Conservation (phyloP, 2,797 vertebrate genomes). For the Scleropages formosus region DNA sequence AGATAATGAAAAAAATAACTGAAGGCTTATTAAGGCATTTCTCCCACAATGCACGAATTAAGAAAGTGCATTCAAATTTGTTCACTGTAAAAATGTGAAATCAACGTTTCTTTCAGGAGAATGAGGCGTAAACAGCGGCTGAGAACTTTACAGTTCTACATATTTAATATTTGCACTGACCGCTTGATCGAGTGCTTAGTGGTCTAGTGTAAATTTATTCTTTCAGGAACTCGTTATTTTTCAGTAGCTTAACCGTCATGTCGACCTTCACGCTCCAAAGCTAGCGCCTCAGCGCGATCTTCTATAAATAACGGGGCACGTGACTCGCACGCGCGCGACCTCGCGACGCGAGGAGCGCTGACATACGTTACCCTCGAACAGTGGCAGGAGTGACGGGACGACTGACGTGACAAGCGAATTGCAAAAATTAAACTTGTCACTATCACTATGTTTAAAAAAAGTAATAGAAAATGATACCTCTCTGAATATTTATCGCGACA, state of each 20-base stretch:
- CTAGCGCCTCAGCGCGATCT: constrained; percentile 52
- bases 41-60: too few relatives aligned
- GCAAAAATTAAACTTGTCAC: neutral
- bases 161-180: constrained; percentile 29
- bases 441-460: neutral
- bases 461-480: neutral
- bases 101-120: neutral
- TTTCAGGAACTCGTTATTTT: constrained; percentile 33
- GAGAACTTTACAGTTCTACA: neutral
- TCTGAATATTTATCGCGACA: neutral
- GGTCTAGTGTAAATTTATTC: constrained; percentile 27
- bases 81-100: too few relatives aligned
- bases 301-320: constrained; percentile 57
- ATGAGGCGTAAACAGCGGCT: too few relatives aligned
- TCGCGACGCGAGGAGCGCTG: constrained; percentile 15
- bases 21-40: too few relatives aligned
- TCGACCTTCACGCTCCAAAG: constrained; percentile 52
- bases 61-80: too few relatives aligned
- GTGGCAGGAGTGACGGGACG: too few relatives aligned
- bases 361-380: constrained; percentile 9
- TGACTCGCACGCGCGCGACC: constrained; percentile 38
- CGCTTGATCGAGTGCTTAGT: constrained; percentile 31
- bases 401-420: too few relatives aligned
- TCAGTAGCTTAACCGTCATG: constrained; percentile 34
- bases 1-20: neutral